A percentile compares a stretch with the other conserved stretches of the same genome.
Conservation (phyloP, 2,797 vertebrate species). For the Momotus momota region DNA sequence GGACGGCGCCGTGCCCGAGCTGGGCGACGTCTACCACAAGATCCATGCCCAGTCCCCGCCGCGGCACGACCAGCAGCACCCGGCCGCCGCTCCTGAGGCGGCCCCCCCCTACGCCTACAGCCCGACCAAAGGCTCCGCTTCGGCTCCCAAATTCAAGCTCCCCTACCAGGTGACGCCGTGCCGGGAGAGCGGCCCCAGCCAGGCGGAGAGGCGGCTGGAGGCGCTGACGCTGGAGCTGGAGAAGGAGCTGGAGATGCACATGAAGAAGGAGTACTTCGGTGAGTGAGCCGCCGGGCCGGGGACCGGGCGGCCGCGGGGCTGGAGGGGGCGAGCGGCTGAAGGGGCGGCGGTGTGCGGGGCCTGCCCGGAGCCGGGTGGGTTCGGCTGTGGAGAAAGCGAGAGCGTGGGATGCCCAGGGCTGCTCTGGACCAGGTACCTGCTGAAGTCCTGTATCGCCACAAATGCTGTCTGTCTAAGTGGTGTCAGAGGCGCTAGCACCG, state of each 20-base stretch:
- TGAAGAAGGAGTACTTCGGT: slow-evolving; percentile 98
- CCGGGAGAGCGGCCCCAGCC: slow-evolving; percentile 91
- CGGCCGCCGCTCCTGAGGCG: slow-evolving; percentile 62
- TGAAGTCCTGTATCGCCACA: fast-evolving
- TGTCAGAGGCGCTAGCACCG: background rate
- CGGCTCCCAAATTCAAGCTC: slow-evolving; percentile 86
- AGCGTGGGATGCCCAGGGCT: background rate
- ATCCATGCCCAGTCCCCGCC: slow-evolving; percentile 76
- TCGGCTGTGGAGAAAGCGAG: background rate
- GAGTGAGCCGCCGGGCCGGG: slow-evolving; percentile 65
- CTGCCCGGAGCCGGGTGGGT: background rate
- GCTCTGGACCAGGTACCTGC: background rate
- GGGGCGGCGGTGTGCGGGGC: background rate
- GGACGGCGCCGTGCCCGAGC: slow-evolving; percentile 82
- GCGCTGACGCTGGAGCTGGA: slow-evolving; percentile 95
- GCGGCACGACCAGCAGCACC: slow-evolving; percentile 75
- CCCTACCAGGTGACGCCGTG: slow-evolving; percentile 91
- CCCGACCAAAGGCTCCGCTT: slow-evolving; percentile 74
- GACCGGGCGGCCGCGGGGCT: background rate
- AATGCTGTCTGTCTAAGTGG: fast-evolving
- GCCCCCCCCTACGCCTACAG: slow-evolving; percentile 79
- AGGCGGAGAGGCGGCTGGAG: slow-evolving; percentile 93
- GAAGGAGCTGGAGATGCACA: slow-evolving; percentile 95
- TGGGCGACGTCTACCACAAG: slow-evolving; percentile 78
- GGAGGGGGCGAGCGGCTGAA: background rate